Evolutionary conservation across 2,888 invertebrate species (phyloP).

Genomic region (Catocala sponsa): DNA sequence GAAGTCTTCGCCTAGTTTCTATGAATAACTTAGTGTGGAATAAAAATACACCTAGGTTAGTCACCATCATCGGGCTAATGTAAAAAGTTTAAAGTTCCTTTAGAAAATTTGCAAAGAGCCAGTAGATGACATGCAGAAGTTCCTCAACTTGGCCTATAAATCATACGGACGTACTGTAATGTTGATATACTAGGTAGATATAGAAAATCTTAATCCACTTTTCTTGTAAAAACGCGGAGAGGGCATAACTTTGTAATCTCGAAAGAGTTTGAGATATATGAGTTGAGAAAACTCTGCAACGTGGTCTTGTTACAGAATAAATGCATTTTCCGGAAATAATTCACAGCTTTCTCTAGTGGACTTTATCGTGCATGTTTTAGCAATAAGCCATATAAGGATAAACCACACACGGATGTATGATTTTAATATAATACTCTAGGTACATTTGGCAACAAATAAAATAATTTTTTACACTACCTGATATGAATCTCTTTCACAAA

Average conservation of each 20-base stretch:
- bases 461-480: no score
- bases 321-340: slow-evolving; percentile 50
- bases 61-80: slow-evolving; percentile 73
- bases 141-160: slow-evolving; percentile 82
- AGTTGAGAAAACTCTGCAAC: slow-evolving; percentile 62
- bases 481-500: no score
- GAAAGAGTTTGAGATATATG: slow-evolving; percentile 74
- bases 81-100: slow-evolving; percentile 82
- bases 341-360: slow-evolving; percentile 29
- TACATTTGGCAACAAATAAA: no score
- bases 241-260: slow-evolving; percentile 75
- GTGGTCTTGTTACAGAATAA: slow-evolving; percentile 51
- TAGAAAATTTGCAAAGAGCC: slow-evolving; percentile 75
- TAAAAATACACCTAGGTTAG: slow-evolving; percentile 52
- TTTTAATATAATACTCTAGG: no score
- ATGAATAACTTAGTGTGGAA: slow-evolving; percentile 20
- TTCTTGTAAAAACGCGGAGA: slow-evolving; percentile 75
- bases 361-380: slow-evolving; percentile 22
- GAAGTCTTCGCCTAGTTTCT: not conserved
- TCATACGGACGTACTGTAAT: slow-evolving; percentile 79
- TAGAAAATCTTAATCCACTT: slow-evolving; percentile 85
- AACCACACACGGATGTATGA: no score
- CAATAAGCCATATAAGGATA: not conserved
- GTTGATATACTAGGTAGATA: slow-evolving; percentile 80
- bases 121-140: slow-evolving; percentile 84